These are phyloP conservation scores for Arion vulgaris DNA, from an alignment of 1,140 invertebrate genomes.

Conservation along the genomic window DNA sequence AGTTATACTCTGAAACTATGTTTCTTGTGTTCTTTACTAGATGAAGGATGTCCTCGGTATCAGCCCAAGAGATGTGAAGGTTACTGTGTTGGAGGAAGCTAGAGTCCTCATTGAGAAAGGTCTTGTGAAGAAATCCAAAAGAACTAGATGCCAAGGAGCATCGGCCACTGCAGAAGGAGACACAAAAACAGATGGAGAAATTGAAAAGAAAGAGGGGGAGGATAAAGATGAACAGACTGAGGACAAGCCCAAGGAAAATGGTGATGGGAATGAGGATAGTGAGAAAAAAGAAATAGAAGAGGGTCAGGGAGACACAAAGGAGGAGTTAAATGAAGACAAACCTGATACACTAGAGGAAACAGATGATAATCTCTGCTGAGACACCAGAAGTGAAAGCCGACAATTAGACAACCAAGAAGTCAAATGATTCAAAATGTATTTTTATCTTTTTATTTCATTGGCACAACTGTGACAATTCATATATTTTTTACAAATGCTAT, in stretches of 20 bases:
- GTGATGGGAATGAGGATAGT: slow-evolving; percentile 34
- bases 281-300: slow-evolving; percentile 10
- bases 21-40: slow-evolving; percentile 44
- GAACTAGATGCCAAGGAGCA: slow-evolving; percentile 63
- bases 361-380: slow-evolving; percentile 21
- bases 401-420: not conserved
- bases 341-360: not conserved
- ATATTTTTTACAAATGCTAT: not conserved
- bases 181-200: slow-evolving; percentile 50
- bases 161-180: slow-evolving; percentile 37
- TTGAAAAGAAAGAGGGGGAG: slow-evolving; percentile 18
- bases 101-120: slow-evolving; percentile 74
- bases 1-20: no score
- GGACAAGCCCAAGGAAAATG: slow-evolving; percentile 43
- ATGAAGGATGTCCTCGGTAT: slow-evolving; percentile 72
- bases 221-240: slow-evolving; percentile 41
- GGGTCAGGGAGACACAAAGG: not conserved
- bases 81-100: slow-evolving; percentile 74
- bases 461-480: no score
- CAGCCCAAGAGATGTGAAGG: slow-evolving; percentile 67
- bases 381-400: slow-evolving; percentile 1
- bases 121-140: slow-evolving; percentile 73
- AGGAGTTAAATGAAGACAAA: slow-evolving; percentile 1
- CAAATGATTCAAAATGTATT: not conserved
- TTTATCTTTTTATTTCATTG: no score